Evolutionary conservation across 2,888 invertebrate species (phyloP).

Genomic region (Dasypogon diadema): DNA sequence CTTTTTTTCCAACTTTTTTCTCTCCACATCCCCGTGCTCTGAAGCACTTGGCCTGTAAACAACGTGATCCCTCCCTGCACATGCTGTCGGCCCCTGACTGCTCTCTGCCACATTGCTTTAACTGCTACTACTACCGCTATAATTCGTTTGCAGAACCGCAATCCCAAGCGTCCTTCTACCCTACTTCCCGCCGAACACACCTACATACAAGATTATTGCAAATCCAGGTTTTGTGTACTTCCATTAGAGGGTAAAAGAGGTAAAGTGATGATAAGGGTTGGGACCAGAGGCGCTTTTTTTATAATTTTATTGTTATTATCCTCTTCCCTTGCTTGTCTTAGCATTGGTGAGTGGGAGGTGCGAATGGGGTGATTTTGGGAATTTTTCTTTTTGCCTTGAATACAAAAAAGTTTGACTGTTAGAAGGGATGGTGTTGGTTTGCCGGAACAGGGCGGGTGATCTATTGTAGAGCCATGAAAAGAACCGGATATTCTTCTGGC

Average conservation of each 20-base stretch:
- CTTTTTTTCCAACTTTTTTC: not conserved
- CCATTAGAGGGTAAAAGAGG: constrained; percentile 47
- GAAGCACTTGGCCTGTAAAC: constrained; percentile 4
- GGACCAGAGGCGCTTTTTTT: constrained; percentile 1
- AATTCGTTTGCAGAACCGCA: constrained; percentile 44
- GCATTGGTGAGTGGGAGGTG: not conserved
- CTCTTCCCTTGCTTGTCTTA: not conserved
- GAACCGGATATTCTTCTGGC: not conserved
- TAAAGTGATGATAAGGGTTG: constrained; percentile 47
- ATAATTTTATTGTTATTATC: constrained; percentile 46
- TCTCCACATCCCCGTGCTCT: not conserved
- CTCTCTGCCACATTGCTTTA: not conserved
- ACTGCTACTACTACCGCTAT: not conserved
- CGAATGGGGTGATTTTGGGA: not conserved
- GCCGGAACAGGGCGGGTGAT: not conserved
- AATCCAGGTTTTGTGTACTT: constrained; percentile 45
- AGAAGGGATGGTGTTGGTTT: not conserved
- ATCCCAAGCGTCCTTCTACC: not conserved
- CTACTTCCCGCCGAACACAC: not conserved
- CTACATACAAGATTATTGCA: constrained; percentile 37
- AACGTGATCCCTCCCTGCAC: constrained; percentile 15
- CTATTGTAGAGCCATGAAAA: not conserved
- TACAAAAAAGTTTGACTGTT: too few species aligned
- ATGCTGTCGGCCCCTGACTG: not conserved
- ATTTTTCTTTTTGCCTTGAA: not conserved